Base-by-base conservation (phyloP, 2,797 vertebrate genomes). In the Chromobotia macracanthus region DNA sequence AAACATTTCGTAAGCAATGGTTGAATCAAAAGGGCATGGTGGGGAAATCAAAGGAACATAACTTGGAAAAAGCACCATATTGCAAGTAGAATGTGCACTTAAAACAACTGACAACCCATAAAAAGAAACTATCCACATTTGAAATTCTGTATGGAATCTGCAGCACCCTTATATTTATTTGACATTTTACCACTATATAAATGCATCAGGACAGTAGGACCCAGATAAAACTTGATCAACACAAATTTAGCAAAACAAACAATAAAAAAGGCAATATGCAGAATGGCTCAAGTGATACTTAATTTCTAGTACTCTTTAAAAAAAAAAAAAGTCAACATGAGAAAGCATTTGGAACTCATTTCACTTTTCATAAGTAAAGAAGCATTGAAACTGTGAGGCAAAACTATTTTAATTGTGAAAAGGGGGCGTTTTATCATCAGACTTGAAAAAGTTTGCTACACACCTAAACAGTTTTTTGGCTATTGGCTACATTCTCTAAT, bases 31-130 rank as follows among this genome's bases (percentile, higher is more conserved):
- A 38, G 2, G 8, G 66, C n/a, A 75, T 25, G 21, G 44, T 68
- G 51, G 8, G 28, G 35, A 69, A 2, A 55, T 16, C 9, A 46
- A 70, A 48, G 23, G 5, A 77, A 10, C 0, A 38, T 53, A 28
- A 12, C 18, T 18, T 69, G 21, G 50, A 65, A 44, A 71, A 63
- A 82, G 80, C 80, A 87, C 74, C 74, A 58, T 48, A 75, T 83
- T 63, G 70, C 58, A 83, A 79, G 41, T 58, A 19, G 44, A 51
- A 18, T 83, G 51, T 31, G 70, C 58, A 61, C 15, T 41, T 18
- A 23, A 60, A 23, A 44, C 48, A 28, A 41, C 48, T 51, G 23
- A 82, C 41, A 60, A 46, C 61, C n/a, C 9, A 53, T 5, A 35
- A n/a, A 46, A 21, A 18, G n/a, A 35, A 69, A 80, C 35, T 25